Conservation (phyloP, 2,888 invertebrate species). For the Mimumesa dahlbomi region DNA sequence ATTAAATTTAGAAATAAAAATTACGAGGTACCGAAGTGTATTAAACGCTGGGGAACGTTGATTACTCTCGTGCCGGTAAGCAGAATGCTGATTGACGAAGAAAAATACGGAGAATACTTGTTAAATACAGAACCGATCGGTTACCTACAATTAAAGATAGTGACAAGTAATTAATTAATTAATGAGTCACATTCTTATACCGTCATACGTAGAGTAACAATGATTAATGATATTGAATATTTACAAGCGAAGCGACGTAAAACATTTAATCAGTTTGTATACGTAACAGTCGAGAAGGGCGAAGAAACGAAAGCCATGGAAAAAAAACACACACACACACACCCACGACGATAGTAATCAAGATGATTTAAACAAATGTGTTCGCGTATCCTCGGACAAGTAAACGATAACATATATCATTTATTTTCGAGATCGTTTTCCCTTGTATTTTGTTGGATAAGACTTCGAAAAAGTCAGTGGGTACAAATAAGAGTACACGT, state of each 20-base stretch:
- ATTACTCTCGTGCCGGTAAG: constrained; percentile 28
- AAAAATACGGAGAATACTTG: constrained; percentile 36
- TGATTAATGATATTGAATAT: neutral
- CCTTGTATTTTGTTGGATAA: constrained; percentile 2
- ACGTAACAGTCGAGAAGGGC: neutral
- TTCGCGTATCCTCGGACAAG: constrained; percentile 14
- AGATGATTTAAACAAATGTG: constrained; percentile 21
- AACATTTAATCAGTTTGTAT: neutral
- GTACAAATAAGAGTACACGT: constrained; percentile 32
- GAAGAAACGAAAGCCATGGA: no score
- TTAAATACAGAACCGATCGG: constrained; percentile 26
- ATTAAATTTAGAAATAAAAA: constrained; percentile 51
- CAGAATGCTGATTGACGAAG: constrained; percentile 18
- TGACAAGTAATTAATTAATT: neutral
- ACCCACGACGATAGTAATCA: constrained; percentile 2
- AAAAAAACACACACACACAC: no score
- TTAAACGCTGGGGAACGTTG: constrained; percentile 21
- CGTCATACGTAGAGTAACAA: no score
- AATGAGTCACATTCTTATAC: no score
- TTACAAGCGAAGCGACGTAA: neutral
- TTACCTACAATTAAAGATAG: neutral
- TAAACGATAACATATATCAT: constrained; percentile 14
- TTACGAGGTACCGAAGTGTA: constrained; percentile 36
- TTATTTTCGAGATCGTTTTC: constrained; percentile 19
- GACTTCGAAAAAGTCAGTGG: constrained; percentile 19